These are phyloP conservation scores for Cherax destructor DNA, from an alignment of 1,140 invertebrate genomes.

Conservation along the genomic window DNA sequence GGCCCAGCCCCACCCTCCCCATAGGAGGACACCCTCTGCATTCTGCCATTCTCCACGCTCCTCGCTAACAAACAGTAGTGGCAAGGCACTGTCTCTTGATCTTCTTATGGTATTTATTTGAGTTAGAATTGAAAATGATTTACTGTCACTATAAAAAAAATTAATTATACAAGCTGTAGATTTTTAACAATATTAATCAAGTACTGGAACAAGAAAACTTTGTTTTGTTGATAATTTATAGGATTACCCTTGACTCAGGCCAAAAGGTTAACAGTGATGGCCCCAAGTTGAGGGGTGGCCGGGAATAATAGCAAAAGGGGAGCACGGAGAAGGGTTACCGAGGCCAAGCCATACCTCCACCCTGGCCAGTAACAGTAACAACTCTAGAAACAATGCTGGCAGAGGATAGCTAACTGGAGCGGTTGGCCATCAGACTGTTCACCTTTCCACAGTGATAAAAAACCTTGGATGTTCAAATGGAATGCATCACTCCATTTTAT, in stretches of 20 bases:
- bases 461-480: conserved; percentile 66
- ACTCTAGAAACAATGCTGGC: conserved; percentile 61
- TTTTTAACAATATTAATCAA: neutral
- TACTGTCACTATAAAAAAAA: neutral
- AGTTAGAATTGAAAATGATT: neutral
- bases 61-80: conserved; percentile 41
- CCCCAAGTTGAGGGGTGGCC: conserved; percentile 23
- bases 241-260: conserved; percentile 20
- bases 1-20: conserved; percentile 41
- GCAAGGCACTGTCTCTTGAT: conserved; percentile 68
- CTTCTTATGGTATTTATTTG: conserved; percentile 8
- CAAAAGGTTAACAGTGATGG: conserved; percentile 19
- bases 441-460: conserved; percentile 1
- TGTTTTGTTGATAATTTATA: conserved; percentile 31
- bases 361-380: conserved; percentile 61
- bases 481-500: conserved; percentile 72
- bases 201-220: conserved; percentile 29
- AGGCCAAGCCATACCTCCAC: conserved; percentile 52
- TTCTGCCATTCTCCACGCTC: conserved; percentile 24
- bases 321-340: conserved; percentile 40
- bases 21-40: conserved; percentile 15
- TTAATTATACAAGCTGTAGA: neutral
- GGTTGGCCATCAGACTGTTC: conserved; percentile 49
- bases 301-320: neutral
- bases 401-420: conserved; percentile 59